These are phyloP conservation scores for Augiades crinisus DNA, from an alignment of 2,888 invertebrate genomes.

Conservation along the genomic window DNA sequence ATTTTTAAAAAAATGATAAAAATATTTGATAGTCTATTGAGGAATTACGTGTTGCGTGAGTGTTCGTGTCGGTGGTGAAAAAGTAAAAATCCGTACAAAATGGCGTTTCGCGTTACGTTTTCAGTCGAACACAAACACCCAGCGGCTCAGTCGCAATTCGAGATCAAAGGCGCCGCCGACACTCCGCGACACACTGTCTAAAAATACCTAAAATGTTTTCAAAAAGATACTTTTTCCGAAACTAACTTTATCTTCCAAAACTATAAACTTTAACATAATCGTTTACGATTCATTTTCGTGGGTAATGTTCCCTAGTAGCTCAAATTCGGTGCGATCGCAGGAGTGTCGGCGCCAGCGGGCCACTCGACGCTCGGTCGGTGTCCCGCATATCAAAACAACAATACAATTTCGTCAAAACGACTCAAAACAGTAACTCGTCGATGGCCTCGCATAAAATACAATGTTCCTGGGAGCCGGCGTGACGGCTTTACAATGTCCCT, in stretches of 20 bases:
- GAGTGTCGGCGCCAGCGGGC: background rate
- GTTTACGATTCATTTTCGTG: no score
- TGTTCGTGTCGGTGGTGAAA: constrained; percentile 14
- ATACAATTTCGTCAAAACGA: constrained; percentile 28
- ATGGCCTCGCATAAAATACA: constrained; percentile 41
- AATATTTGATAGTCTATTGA: constrained; percentile 65
- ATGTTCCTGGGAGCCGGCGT: constrained; percentile 28
- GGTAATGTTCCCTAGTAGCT: no score
- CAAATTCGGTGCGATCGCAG: background rate
- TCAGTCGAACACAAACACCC: constrained; percentile 36
- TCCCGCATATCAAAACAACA: constrained; percentile 9
- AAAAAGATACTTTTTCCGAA: constrained; percentile 2
- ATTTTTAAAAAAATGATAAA: constrained; percentile 59
- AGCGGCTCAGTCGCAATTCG: constrained; percentile 56
- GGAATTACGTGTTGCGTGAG: constrained; percentile 51
- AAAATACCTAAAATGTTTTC: background rate
- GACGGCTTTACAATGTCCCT: constrained; percentile 4
- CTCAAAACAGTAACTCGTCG: constrained; percentile 46
- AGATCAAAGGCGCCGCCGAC: constrained; percentile 55
- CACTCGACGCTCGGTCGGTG: background rate
- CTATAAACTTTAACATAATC: no score
- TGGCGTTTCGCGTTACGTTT: constrained; percentile 15
- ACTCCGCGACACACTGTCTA: no score
- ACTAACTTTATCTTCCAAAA: no score
- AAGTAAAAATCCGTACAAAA: constrained; percentile 23